Conservation (phyloP, 2,888 invertebrate species). For the Lepidonotus clava region DNA sequence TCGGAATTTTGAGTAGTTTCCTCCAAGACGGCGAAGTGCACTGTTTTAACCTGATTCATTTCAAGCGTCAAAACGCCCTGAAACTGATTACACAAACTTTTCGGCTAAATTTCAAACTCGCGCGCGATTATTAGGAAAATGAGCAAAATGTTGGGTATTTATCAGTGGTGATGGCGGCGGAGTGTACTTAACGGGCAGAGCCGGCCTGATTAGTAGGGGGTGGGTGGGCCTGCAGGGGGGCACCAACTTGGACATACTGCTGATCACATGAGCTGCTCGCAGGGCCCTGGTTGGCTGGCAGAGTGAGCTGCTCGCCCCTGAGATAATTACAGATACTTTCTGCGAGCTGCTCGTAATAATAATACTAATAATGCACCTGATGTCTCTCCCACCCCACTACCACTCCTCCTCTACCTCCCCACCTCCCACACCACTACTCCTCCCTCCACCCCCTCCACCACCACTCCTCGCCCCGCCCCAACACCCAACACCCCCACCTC, state of each 20-base stretch:
- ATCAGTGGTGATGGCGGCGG: conserved; percentile 1
- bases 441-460: neutral
- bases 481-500: neutral
- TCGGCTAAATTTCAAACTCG: conserved; percentile 53
- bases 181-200: conserved; percentile 32
- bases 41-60: conserved; percentile 47
- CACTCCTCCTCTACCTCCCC: neutral
- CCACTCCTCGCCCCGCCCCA: neutral
- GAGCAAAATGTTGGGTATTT: conserved; percentile 27
- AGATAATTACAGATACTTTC: conserved; percentile 49
- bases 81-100: conserved; percentile 54
- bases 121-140: conserved; percentile 43
- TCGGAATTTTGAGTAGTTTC: conserved; percentile 53
- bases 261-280: neutral
- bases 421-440: neutral
- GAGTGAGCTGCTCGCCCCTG: neutral
- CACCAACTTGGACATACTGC: neutral
- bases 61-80: conserved; percentile 41
- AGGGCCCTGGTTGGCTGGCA: neutral
- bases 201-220: conserved; percentile 6
- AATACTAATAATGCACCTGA: conserved; percentile 47
- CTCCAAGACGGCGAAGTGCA: conserved; percentile 48
- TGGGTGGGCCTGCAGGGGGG: neutral
- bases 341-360: conserved; percentile 1
- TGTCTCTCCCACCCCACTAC: neutral